phyloP scores from a whole-genome alignment of 2,113 vertebrate species.

The Tachysurus fulvidraco region DNA sequence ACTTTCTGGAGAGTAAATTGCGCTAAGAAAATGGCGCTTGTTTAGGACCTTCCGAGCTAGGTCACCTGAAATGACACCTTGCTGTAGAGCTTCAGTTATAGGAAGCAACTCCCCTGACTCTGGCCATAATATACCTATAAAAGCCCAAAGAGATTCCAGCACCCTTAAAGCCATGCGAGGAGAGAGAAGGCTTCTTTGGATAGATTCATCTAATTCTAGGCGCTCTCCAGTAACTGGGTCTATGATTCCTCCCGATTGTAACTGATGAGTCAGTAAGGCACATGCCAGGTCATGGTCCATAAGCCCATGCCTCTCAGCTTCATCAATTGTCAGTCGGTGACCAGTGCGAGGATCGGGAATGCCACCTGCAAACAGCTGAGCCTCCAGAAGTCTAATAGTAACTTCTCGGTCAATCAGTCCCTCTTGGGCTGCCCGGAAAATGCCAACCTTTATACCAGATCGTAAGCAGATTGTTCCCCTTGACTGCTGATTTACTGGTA shows the following conservation, averaged over 20 bases:
- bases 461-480: conserved; percentile 83
- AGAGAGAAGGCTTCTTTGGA: conserved; percentile 77
- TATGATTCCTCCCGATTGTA: conserved; percentile 83
- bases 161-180: conserved; percentile 77
- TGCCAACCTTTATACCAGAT: conserved; percentile 82
- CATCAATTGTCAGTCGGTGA: conserved; percentile 79
- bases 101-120: conserved; percentile 85
- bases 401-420: conserved; percentile 87
- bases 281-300: conserved; percentile 89
- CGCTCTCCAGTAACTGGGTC: conserved; percentile 77
- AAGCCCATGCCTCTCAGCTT: conserved; percentile 79
- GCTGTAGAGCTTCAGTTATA: conserved; percentile 80
- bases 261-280: conserved; percentile 81
- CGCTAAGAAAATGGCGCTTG: conserved; percentile 75
- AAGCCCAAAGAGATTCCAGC: conserved; percentile 83
- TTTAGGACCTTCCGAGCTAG: conserved; percentile 75
- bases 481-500: conserved; percentile 85
- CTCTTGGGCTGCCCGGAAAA: conserved; percentile 86
- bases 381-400: conserved; percentile 81
- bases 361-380: conserved; percentile 92
- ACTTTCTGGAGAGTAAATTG: conserved; percentile 80
- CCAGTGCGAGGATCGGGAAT: conserved; percentile 89
- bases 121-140: conserved; percentile 85
- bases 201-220: conserved; percentile 80
- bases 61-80: conserved; percentile 81